Evolutionary conservation across 2,113 vertebrate genomes (phyloP).

Genomic region (Globicephala melas): DNA sequence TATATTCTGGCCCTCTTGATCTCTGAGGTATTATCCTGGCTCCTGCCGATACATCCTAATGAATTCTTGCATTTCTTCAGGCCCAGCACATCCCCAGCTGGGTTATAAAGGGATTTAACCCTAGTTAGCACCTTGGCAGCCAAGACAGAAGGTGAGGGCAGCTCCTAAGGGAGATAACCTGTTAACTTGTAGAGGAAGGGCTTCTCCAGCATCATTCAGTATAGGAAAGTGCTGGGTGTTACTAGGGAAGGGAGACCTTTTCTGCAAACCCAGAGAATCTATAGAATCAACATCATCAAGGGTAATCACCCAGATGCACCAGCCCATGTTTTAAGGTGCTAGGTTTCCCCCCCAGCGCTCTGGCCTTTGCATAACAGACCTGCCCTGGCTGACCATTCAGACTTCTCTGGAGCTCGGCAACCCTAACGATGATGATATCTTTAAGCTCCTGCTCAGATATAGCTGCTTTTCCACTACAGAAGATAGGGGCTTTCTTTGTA

Average conservation of each 20-base stretch:
- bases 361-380: neutral
- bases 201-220: neutral
- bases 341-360: neutral
- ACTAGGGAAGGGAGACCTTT: neutral
- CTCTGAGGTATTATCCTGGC: neutral
- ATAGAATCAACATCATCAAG: neutral
- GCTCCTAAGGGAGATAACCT: neutral
- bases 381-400: neutral
- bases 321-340: neutral
- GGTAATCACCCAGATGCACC: neutral
- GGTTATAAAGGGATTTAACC: neutral
- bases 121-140: neutral
- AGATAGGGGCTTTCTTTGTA: neutral
- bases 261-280: neutral
- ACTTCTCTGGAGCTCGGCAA: neutral
- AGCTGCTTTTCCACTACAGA: neutral
- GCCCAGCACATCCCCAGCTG: neutral
- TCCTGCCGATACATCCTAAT: neutral
- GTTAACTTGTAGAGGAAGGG: neutral
- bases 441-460: neutral
- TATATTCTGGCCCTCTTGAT: neutral
- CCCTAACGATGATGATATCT: neutral
- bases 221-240: neutral
- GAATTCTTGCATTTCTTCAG: neutral
- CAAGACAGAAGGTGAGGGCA: neutral